Conservation (phyloP, 2,797 vertebrate species). For the Syngnathus acus region DNA sequence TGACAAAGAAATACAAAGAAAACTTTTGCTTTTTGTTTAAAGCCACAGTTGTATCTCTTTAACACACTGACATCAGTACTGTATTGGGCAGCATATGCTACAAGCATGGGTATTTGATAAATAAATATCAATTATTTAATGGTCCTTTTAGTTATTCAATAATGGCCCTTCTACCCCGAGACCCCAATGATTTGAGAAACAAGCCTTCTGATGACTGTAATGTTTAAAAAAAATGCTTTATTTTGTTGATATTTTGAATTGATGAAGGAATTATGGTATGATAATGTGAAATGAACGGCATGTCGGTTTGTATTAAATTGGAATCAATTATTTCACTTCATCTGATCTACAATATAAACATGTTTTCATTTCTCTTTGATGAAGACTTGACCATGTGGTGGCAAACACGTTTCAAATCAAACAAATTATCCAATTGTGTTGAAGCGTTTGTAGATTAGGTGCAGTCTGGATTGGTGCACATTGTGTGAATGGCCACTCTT, state of each 20-base stretch:
- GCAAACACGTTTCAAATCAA: neutral
- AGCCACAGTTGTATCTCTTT: too few species aligned
- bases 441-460: neutral
- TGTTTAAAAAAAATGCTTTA: neutral
- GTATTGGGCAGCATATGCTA: too few species aligned
- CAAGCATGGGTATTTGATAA: too few species aligned
- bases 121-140: neutral
- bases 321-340: neutral
- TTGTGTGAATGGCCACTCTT: slow-evolving; percentile 24
- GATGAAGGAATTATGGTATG: neutral
- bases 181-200: neutral
- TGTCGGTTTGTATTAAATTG: neutral
- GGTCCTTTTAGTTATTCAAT: neutral
- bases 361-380: neutral
- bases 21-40: too few species aligned
- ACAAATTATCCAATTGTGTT: neutral
- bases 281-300: neutral
- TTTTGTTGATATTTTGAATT: neutral
- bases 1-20: too few species aligned
- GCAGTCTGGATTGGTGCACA: slow-evolving; percentile 1
- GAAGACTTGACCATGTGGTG: neutral
- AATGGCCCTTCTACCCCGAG: neutral
- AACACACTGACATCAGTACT: too few species aligned
- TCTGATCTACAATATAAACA: neutral
- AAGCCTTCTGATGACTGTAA: too few species aligned